These are phyloP conservation scores for Sebastiscus albofasciatus DNA, from an alignment of 2,797 vertebrate genomes.

Conservation along the genomic window DNA sequence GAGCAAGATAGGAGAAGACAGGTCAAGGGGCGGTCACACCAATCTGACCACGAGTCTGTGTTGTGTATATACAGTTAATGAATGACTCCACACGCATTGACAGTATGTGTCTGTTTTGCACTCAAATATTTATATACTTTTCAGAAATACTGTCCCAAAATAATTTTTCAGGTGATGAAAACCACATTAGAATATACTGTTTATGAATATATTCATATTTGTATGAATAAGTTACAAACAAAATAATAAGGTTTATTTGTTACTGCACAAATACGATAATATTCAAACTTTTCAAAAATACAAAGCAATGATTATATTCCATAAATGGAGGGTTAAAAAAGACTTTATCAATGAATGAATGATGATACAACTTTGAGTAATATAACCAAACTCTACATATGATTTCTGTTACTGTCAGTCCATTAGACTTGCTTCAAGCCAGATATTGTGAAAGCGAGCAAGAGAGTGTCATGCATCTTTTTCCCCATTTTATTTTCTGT, in stretches of 20 bases:
- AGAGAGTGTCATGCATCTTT: accelerated
- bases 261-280: no score
- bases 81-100: background rate
- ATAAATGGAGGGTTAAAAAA: background rate
- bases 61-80: background rate
- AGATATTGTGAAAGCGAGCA: background rate
- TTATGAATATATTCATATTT: background rate
- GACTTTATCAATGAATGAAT: background rate
- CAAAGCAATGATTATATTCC: background rate
- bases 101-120: background rate
- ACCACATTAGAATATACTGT: background rate
- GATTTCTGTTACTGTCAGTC: background rate
- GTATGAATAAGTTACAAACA: background rate
- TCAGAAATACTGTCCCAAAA: background rate
- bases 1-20: slow-evolving; percentile 12
- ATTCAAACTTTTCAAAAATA: background rate
- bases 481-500: background rate
- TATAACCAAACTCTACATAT: background rate
- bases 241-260: background rate
- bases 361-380: background rate
- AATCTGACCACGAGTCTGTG: slow-evolving; percentile 9
- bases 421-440: background rate
- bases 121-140: background rate
- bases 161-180: background rate
- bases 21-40: slow-evolving; percentile 30